A percentile compares a stretch with the other conserved stretches of the same genome.
Conservation (phyloP, 2,888 invertebrate genomes). For the Pharmacophagus antenor region DNA sequence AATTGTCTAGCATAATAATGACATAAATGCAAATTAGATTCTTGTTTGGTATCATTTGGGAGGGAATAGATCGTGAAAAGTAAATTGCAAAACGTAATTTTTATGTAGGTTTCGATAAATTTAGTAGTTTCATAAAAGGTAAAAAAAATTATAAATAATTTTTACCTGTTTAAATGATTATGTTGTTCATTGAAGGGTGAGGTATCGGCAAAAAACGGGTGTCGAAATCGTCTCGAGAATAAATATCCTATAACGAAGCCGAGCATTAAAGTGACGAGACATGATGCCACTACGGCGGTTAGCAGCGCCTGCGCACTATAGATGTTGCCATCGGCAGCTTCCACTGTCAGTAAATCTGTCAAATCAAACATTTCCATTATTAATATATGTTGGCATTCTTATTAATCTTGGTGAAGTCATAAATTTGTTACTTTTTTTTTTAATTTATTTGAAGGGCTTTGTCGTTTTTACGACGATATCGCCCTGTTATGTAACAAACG, state of each 20-base stretch:
- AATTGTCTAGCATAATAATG: too few species aligned
- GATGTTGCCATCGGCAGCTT: conserved; percentile 83
- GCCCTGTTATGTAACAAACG: too few species aligned
- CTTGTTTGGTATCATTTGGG: too few species aligned
- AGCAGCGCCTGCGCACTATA: conserved; percentile 91
- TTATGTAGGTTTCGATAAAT: neutral
- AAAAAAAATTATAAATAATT: neutral
- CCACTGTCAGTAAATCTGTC: conserved; percentile 72
- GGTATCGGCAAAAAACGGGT: conserved; percentile 86
- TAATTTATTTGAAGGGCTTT: too few species aligned
- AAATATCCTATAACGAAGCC: conserved; percentile 92
- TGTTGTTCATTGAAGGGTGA: conserved; percentile 89
- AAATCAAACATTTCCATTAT: conserved; percentile 31
- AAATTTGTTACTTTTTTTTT: too few species aligned
- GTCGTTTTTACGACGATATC: too few species aligned
- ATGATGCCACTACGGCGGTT: conserved; percentile 89
- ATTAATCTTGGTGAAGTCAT: too few species aligned
- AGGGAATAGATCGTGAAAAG: neutral
- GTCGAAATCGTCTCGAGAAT: conserved; percentile 88
- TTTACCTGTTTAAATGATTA: conserved; percentile 87
- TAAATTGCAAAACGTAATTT: neutral
- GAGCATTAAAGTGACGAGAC: conserved; percentile 89
- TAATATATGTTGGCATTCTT: too few species aligned
- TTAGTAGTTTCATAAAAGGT: too few species aligned
- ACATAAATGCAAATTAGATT: too few species aligned